Evolutionary conservation across 2,797 vertebrate species (phyloP).

Genomic region (Neosilurus hyrtlii): DNA sequence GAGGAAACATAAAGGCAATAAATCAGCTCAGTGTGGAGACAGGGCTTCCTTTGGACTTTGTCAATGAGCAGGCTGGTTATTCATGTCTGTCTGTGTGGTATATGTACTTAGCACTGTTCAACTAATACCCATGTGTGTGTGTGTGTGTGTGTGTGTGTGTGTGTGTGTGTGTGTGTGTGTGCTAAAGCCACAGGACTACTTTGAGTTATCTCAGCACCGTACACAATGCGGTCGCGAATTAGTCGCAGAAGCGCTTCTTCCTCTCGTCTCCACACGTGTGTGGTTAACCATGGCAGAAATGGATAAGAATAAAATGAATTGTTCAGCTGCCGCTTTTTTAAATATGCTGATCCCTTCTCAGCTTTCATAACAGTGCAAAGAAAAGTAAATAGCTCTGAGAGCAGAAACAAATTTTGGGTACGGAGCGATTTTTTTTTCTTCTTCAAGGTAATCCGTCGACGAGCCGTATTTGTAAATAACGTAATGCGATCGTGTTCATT

Average conservation of each 20-base stretch:
- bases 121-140: constrained; percentile 17
- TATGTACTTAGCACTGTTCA: background rate
- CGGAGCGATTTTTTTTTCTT: background rate
- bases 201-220: constrained; percentile 21
- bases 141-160: constrained; percentile 12
- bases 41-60: constrained; percentile 20
- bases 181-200: constrained; percentile 21
- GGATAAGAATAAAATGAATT: constrained; percentile 43
- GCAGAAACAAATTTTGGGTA: constrained; percentile 27
- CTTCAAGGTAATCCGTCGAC: constrained; percentile 44
- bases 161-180: constrained; percentile 7
- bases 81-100: background rate
- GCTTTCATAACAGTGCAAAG: constrained; percentile 26
- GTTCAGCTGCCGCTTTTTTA: constrained; percentile 37
- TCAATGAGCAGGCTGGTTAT: background rate
- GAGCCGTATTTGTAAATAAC: constrained; percentile 48
- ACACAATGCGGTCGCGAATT: constrained; percentile 29
- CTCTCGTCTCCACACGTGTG: background rate
- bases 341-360: constrained; percentile 39
- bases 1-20: constrained; percentile 32
- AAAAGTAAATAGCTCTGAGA: constrained; percentile 43
- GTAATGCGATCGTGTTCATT: constrained; percentile 35
- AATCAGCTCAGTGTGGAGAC: constrained; percentile 31
- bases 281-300: constrained; percentile 22
- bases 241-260: background rate